Base-by-base conservation (phyloP, 2,113 vertebrate species). In the Ginglymostoma cirratum region DNA sequence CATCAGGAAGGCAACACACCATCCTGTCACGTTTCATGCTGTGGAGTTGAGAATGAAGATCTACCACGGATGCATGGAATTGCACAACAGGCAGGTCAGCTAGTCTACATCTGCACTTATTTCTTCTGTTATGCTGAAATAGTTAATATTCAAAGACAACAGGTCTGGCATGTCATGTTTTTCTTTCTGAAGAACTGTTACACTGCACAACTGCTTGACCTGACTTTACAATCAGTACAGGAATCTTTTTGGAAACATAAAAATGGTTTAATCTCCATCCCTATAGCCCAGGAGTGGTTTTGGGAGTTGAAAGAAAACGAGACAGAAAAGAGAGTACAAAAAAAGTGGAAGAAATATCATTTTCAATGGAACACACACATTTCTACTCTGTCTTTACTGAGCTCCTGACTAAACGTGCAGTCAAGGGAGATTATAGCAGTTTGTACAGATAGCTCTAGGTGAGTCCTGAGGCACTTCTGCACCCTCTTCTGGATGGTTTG, bases 391-490 rank as follows among this genome's bases (percentile, higher is more conserved):
- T 80, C 76, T 80, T 90, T 34, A 27, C 8, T 27, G 21, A 65
- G 34, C 19, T 65, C 34, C 19, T 38, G 55, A 65, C 17, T 3
- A 38, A 1, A 92, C 17, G 55, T 90, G 27, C 85, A 87, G 87
- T 90, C 30, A 90, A 90, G 52, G 55, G 87, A 65, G 61, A 61
- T 30, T 65, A 5, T 34, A 8, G 34, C 17, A 90, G 76, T 10
- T 3, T 10, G 34, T 78, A 19, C 5, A 21, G 30, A n/a, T n/a
- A 65, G 2, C 69, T 72, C 24, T 24, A 23, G 27, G 48, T 87
- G 85, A 87, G 85, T 8, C 89, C n/a, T n/a, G 89, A 92, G 30
- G 55, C n/a, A 55, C 34, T 66, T 92, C 89, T 38, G 89, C 89
- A 66, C 55, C 89, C 55, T 92, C 55, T 92, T n/a, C 55, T 66